These are phyloP conservation scores for Onchidella celtica DNA, from an alignment of 2,888 invertebrate species.

Conservation along the genomic window DNA sequence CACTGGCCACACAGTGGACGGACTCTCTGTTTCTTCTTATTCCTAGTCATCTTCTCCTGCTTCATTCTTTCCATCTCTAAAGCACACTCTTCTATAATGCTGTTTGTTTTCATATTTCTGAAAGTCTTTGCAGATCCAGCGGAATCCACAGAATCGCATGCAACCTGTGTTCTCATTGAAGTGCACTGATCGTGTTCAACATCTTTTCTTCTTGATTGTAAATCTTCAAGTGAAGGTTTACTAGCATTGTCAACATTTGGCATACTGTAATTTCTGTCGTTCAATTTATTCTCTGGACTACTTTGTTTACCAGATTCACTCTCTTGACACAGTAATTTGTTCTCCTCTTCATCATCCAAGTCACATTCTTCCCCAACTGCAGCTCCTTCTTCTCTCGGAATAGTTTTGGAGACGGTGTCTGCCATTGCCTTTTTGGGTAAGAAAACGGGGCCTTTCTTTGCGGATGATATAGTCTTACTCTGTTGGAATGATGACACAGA, in stretches of 20 bases:
- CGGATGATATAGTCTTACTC: too few species aligned
- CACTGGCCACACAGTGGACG: slow-evolving; percentile 62
- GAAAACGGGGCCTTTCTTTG: too few species aligned
- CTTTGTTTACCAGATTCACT: not conserved
- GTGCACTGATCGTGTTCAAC: too few species aligned
- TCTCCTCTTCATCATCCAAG: slow-evolving; percentile 31
- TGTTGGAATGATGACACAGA: not conserved
- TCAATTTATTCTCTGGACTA: too few species aligned
- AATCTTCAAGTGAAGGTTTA: too few species aligned
- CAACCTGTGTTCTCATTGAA: too few species aligned
- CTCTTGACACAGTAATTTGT: slow-evolving; percentile 2
- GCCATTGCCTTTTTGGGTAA: not conserved
- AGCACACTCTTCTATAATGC: not conserved
- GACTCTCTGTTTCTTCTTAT: slow-evolving; percentile 57
- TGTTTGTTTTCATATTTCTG: too few species aligned
- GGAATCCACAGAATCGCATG: too few species aligned
- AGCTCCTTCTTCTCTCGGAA: not conserved
- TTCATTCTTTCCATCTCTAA: slow-evolving; percentile 62
- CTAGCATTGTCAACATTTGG: too few species aligned
- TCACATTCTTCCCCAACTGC: not conserved
- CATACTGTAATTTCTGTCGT: too few species aligned
- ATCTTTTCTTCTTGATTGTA: too few species aligned
- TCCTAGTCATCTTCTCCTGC: slow-evolving; percentile 63
- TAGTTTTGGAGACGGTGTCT: not conserved
- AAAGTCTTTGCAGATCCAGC: too few species aligned